Evolutionary conservation across 2,888 invertebrate genomes (phyloP), one percentile per base, ranked within the genome.

Genomic region (Dinocampus coccinellae): DNA sequence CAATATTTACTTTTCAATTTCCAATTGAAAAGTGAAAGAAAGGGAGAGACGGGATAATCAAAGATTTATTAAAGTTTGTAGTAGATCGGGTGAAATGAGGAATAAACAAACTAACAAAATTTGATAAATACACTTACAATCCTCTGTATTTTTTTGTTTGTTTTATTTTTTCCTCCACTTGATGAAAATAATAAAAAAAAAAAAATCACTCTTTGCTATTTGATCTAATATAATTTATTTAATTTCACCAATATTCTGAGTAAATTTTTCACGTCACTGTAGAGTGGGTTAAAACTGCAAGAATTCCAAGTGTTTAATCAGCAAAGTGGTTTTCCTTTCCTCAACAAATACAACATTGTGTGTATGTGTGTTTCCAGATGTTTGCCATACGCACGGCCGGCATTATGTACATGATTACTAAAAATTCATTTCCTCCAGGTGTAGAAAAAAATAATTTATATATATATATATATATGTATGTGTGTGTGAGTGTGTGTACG

Each of bases 291-390:
- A 16, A 20, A 47, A 20, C 53, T 33, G 34, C 34, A 24, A 68
- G 36, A 69, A 13, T 53, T 24, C 29, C 9, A 26, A 29, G 47
- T 47, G 42, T 73, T 34, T 65, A 75, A 75, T 74, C 72, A 65
- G 69, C 63, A 36, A 64, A 75, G 72, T 70, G 75, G 55, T 69
- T 57, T 34, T 55, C 33, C 47, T 64, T 47, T 24, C n/a, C n/a
- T 39, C n/a, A 26, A 16, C 26, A 24, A 7, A 22, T 52, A 52
- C 52, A 64, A 29, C 16, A 52, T 42, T 42, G 42, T 42, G 11
- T 10, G 29, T 22, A n/a, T 42, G 11, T 10, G 29, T 22, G 16
- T 47, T 47, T 47, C 52, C 63, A 64, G 52, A 64, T 58, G 58
- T 58, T n/a, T 10, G 16, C 55, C 26, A 24, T 58, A 67, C 60